phyloP scores from a whole-genome alignment of 2,888 invertebrate species.

The Liodrosophila aerea region DNA sequence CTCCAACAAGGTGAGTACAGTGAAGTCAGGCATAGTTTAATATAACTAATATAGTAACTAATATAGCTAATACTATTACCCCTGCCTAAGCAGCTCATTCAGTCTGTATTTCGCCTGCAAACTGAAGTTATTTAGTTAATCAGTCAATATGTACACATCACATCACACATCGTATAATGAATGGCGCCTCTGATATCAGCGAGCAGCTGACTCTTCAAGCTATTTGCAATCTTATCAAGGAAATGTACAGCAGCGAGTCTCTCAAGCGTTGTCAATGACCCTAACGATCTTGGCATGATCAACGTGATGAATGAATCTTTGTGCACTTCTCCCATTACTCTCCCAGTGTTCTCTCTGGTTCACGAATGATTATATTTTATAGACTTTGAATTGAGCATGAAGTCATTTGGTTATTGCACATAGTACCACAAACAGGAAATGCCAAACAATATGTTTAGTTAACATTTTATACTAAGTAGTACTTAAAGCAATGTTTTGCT shows the following conservation, averaged over 20 bases:
- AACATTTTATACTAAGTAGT: not conserved
- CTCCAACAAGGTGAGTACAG: conserved; percentile 35
- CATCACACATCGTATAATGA: conserved; percentile 1
- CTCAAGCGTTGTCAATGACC: conserved; percentile 42
- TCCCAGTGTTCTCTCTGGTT: conserved; percentile 7
- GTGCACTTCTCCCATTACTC: conserved; percentile 12
- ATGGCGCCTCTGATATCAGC: conserved; percentile 21
- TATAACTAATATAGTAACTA: no score
- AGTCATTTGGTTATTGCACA: conserved; percentile 19
- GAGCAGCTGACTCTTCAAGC: not conserved
- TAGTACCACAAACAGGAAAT: conserved; percentile 26
- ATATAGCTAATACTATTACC: no score
- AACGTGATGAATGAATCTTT: conserved; percentile 34
- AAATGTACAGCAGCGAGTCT: conserved; percentile 30
- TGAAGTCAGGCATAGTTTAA: not conserved
- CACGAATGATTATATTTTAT: conserved; percentile 9
- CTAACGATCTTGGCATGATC: conserved; percentile 41
- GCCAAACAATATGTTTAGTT: not conserved
- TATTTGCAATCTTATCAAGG: conserved; percentile 59
- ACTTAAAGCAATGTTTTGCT: not conserved
- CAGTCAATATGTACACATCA: not conserved
- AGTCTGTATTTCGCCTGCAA: not conserved
- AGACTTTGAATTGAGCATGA: conserved; percentile 33
- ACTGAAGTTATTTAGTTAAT: conserved; percentile 7
- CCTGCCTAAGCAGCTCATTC: no score